Evolutionary conservation across 2,888 invertebrate species (phyloP).

Genomic region (Polydrusus pterygomalis): DNA sequence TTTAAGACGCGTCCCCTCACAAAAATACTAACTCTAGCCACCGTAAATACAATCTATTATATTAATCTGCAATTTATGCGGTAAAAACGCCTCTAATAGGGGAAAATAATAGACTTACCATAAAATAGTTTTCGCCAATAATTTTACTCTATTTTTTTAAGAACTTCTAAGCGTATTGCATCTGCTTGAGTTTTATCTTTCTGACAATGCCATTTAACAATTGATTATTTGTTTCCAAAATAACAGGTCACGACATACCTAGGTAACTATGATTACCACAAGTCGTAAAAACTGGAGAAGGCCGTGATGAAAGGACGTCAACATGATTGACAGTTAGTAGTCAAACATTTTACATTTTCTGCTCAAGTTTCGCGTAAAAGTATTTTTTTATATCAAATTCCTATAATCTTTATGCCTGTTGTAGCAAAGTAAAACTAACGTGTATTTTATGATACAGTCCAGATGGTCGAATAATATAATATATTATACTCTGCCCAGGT

Average conservation of each 20-base stretch:
- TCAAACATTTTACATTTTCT: constrained; percentile 1
- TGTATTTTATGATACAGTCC: neutral
- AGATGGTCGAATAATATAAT: too few relatives aligned
- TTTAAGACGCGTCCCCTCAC: too few relatives aligned
- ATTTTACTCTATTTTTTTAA: too few relatives aligned
- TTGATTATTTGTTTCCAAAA: neutral
- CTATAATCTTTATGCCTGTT: neutral
- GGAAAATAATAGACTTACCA: too few relatives aligned
- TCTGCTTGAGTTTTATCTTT: neutral
- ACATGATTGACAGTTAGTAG: neutral
- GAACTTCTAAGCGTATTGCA: too few relatives aligned
- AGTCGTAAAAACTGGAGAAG: neutral
- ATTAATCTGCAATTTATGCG: too few relatives aligned
- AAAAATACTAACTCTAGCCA: too few relatives aligned
- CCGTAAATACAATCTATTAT: too few relatives aligned
- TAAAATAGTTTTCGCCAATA: too few relatives aligned
- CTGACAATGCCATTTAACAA: neutral
- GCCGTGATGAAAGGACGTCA: neutral
- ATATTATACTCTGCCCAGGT: too few relatives aligned
- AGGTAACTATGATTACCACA: neutral
- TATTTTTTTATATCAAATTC: neutral
- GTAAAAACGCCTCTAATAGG: too few relatives aligned
- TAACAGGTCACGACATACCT: neutral
- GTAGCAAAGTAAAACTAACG: neutral
- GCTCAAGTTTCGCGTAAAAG: neutral